phyloP scores from a whole-genome alignment of 2,888 invertebrate species.

The Synanthedon tipuliformis region DNA sequence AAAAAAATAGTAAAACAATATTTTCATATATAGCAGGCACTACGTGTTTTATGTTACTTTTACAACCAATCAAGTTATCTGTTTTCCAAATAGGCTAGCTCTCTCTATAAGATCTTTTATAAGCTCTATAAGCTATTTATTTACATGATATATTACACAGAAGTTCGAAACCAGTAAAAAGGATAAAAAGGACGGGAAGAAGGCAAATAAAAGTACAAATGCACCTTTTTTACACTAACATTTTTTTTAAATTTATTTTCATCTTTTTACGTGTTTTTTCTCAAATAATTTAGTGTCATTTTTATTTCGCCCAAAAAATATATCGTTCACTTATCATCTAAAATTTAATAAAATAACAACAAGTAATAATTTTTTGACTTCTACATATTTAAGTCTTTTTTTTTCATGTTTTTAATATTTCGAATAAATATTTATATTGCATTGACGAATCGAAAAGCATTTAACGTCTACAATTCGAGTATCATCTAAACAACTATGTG shows the following conservation, averaged over 20 bases:
- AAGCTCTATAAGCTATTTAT: no score
- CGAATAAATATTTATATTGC: slow-evolving; percentile 6
- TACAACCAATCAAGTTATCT: no score
- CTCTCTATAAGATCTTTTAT: no score
- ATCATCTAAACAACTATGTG: slow-evolving; percentile 6
- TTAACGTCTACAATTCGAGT: slow-evolving; percentile 12
- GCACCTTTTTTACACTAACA: slow-evolving; percentile 48
- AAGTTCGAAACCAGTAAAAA: slow-evolving; percentile 8
- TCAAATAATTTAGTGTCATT: slow-evolving; percentile 30
- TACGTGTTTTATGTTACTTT: no score
- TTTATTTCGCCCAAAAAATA: slow-evolving; percentile 47
- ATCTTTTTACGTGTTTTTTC: slow-evolving; percentile 27
- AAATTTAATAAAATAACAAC: slow-evolving; percentile 41
- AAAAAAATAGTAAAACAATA: no score
- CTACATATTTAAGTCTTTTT: slow-evolving; percentile 33
- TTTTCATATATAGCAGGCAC: no score
- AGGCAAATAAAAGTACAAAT: slow-evolving; percentile 47
- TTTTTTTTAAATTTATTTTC: slow-evolving; percentile 26
- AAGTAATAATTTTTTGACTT: slow-evolving; percentile 27
- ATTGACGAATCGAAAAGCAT: slow-evolving; percentile 14
- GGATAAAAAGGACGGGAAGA: slow-evolving; percentile 15
- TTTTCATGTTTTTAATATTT: slow-evolving; percentile 23
- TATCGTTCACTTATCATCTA: slow-evolving; percentile 35
- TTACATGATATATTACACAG: no score
- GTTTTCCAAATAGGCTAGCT: no score